phyloP scores from a whole-genome alignment of 2,888 invertebrate genomes.

The Cosmia trapezina region DNA sequence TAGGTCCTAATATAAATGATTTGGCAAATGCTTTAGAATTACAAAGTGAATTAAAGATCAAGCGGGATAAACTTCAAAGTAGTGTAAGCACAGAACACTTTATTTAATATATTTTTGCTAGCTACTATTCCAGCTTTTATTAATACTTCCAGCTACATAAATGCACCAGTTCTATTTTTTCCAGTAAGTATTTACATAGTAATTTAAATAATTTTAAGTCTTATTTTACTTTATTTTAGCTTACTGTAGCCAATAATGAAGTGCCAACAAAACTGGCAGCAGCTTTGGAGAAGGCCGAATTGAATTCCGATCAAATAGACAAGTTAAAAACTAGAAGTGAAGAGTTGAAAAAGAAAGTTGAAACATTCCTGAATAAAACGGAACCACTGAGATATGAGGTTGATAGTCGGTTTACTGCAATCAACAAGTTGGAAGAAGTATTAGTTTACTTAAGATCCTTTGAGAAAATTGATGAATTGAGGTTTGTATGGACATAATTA shows the following conservation, averaged over 20 bases:
- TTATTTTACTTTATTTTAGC: slow-evolving; percentile 79
- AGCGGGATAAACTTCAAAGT: slow-evolving; percentile 76
- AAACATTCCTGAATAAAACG: slow-evolving; percentile 81
- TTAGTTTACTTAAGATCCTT: slow-evolving; percentile 93
- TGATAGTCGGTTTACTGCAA: slow-evolving; percentile 83
- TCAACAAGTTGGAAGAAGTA: slow-evolving; percentile 89
- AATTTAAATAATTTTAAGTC: background rate
- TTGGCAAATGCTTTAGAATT: slow-evolving; percentile 73
- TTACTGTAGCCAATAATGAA: slow-evolving; percentile 91
- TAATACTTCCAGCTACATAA: background rate
- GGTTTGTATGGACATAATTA: slow-evolving; percentile 82
- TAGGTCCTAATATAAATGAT: slow-evolving; percentile 83
- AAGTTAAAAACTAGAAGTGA: slow-evolving; percentile 87
- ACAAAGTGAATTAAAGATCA: slow-evolving; percentile 76
- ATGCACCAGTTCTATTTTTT: background rate
- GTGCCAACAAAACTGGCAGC: slow-evolving; percentile 92
- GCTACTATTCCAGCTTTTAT: background rate
- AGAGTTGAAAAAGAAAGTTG: slow-evolving; percentile 80
- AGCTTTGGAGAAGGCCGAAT: slow-evolving; percentile 92
- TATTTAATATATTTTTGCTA: background rate
- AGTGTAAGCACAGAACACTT: slow-evolving; percentile 73
- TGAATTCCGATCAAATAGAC: slow-evolving; percentile 87
- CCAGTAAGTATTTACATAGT: too few relatives aligned
- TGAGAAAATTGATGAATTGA: slow-evolving; percentile 93
- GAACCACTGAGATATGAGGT: slow-evolving; percentile 86